Evolutionary conservation across 35 echinoderm and acorn worm species (phyloP).

Genomic region (Apostichopus californicus): DNA sequence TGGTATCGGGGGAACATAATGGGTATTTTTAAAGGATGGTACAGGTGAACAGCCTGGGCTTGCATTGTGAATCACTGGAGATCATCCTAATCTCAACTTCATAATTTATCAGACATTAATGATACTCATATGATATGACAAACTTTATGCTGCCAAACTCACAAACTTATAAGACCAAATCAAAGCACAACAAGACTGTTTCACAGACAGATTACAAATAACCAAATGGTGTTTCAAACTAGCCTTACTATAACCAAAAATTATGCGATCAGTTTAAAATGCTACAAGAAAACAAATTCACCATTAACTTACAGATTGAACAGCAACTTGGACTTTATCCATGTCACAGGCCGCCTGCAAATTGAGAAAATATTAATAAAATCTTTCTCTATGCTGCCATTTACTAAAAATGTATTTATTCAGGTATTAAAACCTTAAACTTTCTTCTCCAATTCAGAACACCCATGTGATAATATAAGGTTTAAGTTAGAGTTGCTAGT

Average conservation of each 20-base stretch:
- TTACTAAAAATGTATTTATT: background rate
- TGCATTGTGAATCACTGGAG: background rate
- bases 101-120: too few relatives aligned
- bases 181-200: too few relatives aligned
- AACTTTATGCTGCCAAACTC: too few relatives aligned
- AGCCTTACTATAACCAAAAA: background rate
- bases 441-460: background rate
- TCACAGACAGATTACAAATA: too few relatives aligned
- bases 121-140: too few relatives aligned
- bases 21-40: too few relatives aligned
- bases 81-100: background rate
- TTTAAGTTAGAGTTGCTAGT: too few relatives aligned
- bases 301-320: slow-evolving; percentile 83
- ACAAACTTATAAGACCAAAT: too few relatives aligned
- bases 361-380: slow-evolving; percentile 3
- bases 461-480: too few relatives aligned
- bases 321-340: slow-evolving; percentile 87
- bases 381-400: background rate
- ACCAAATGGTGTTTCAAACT: background rate
- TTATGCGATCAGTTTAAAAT: background rate
- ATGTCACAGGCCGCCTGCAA: slow-evolving; percentile 82
- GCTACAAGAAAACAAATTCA: background rate
- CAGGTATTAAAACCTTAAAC: background rate
- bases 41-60: background rate
- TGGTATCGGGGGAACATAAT: too few relatives aligned